These are phyloP conservation scores for Asbolus verrucosus DNA, from an alignment of 1,140 invertebrate genomes.

Conservation along the genomic window DNA sequence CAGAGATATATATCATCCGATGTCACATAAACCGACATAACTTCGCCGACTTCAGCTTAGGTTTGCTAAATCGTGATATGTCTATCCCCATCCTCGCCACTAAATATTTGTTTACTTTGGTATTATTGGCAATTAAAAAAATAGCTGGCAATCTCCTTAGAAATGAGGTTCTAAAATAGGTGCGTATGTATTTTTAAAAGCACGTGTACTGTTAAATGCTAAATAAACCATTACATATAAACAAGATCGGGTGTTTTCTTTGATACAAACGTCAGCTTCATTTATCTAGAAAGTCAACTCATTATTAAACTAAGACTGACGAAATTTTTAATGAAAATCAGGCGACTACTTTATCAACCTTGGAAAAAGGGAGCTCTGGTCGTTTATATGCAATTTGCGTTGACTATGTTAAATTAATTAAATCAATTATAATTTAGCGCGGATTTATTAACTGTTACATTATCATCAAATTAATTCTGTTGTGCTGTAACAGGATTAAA, in stretches of 20 bases:
- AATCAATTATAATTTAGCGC: slow-evolving; percentile 12
- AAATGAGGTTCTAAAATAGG: slow-evolving; percentile 41
- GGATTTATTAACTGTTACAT: slow-evolving; percentile 19
- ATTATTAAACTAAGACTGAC: slow-evolving; percentile 4
- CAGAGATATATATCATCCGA: slow-evolving; percentile 41
- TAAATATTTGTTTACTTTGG: slow-evolving; percentile 21
- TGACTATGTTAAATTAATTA: slow-evolving; percentile 20
- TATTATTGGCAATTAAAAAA: slow-evolving; percentile 23
- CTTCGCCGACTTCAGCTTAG: slow-evolving; percentile 13
- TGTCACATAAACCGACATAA: slow-evolving; percentile 41
- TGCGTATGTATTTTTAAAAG: slow-evolving; percentile 40
- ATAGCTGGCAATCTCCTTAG: slow-evolving; percentile 13
- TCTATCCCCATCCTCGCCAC: slow-evolving; percentile 5
- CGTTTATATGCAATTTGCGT: slow-evolving; percentile 3
- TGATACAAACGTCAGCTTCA: slow-evolving; percentile 35
- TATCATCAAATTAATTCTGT: slow-evolving; percentile 27
- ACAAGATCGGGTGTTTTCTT: slow-evolving; percentile 30
- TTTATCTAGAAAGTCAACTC: slow-evolving; percentile 2
- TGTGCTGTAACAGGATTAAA: neutral
- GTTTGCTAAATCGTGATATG: slow-evolving; percentile 26
- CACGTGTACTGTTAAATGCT: slow-evolving; percentile 43
- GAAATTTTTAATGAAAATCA: slow-evolving; percentile 18
- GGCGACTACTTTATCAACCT: neutral
- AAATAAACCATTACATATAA: slow-evolving; percentile 31
- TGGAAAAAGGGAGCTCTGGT: neutral